These are phyloP conservation scores for Pyrochroa serraticornis DNA, from an alignment of 2,888 invertebrate genomes.

Conservation along the genomic window DNA sequence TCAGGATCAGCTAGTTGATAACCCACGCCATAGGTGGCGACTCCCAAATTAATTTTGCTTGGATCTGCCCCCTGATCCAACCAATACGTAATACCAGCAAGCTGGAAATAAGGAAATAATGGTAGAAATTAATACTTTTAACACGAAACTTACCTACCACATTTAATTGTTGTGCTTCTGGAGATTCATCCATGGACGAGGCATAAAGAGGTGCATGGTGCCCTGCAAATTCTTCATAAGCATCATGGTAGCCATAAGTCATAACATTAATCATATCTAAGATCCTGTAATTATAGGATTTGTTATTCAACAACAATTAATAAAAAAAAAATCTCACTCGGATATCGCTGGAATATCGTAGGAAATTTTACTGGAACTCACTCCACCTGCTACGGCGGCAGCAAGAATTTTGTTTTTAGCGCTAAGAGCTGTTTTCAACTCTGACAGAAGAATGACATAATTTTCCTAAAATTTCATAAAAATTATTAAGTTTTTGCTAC, in stretches of 20 bases:
- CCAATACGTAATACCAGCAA: slow-evolving; percentile 59
- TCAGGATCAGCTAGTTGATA: slow-evolving; percentile 63
- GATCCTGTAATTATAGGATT: too few relatives aligned
- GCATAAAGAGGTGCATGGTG: slow-evolving; percentile 20
- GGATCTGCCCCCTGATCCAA: slow-evolving; percentile 62
- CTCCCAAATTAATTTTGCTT: slow-evolving; percentile 71
- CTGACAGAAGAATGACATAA: slow-evolving; percentile 39
- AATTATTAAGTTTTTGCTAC: neutral
- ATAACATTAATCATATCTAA: slow-evolving; percentile 19
- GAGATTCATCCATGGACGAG: slow-evolving; percentile 9
- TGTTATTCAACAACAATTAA: too few relatives aligned
- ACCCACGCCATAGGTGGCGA: slow-evolving; percentile 72
- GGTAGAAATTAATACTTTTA: too few relatives aligned
- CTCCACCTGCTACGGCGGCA: slow-evolving; percentile 46
- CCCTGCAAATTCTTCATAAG: slow-evolving; percentile 16
- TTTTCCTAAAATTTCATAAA: slow-evolving; percentile 22
- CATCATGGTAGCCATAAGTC: slow-evolving; percentile 25
- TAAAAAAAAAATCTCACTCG: slow-evolving; percentile 1
- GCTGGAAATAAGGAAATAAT: slow-evolving; percentile 50
- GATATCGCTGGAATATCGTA: slow-evolving; percentile 41
- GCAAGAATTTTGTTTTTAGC: slow-evolving; percentile 40
- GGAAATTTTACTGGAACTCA: slow-evolving; percentile 40
- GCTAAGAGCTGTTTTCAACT: slow-evolving; percentile 38
- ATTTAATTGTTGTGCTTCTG: neutral
- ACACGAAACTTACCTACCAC: too few relatives aligned